A percentile compares a stretch with the other conserved stretches of the same genome.
These are phyloP conservation scores for Cabera pusaria DNA, from an alignment of 2,888 invertebrate species.

Conservation along the genomic window DNA sequence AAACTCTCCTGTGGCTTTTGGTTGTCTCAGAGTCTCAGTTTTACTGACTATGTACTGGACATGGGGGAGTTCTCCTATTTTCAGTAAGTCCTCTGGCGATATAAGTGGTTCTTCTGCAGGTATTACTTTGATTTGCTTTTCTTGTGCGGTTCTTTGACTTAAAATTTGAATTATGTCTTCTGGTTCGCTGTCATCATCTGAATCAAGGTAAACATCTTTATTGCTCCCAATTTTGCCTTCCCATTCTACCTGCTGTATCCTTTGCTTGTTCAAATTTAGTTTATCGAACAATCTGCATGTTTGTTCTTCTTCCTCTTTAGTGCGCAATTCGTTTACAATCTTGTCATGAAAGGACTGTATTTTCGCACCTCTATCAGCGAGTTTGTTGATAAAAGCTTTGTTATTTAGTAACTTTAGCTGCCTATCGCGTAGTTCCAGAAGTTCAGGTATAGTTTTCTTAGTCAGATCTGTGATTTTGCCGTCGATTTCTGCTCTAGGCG, in stretches of 20 bases:
- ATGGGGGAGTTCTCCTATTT: slow-evolving; percentile 74
- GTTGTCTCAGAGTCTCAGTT: slow-evolving; percentile 58
- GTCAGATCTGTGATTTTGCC: slow-evolving; percentile 79
- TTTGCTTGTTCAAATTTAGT: slow-evolving; percentile 74
- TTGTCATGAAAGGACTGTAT: slow-evolving; percentile 73
- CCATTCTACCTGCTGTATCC: slow-evolving; percentile 84
- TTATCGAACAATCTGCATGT: slow-evolving; percentile 75
- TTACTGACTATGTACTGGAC: slow-evolving; percentile 80
- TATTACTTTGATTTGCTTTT: slow-evolving; percentile 73
- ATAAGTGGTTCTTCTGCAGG: slow-evolving; percentile 72
- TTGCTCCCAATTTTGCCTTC: slow-evolving; percentile 66
- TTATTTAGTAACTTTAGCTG: slow-evolving; percentile 80
- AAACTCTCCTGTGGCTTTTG: slow-evolving; percentile 63
- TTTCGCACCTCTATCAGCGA: slow-evolving; percentile 84
- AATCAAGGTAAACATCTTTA: slow-evolving; percentile 62
- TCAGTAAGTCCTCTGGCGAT: slow-evolving; percentile 74
- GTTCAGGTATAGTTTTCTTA: slow-evolving; percentile 69
- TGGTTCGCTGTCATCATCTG: slow-evolving; percentile 84
- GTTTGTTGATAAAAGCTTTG: slow-evolving; percentile 77
- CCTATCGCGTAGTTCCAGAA: slow-evolving; percentile 79
- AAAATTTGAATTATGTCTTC: slow-evolving; percentile 84
- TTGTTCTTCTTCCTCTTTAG: slow-evolving; percentile 75
- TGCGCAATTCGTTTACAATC: slow-evolving; percentile 70
- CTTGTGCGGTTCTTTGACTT: slow-evolving; percentile 76
- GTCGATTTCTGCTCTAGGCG: slow-evolving; percentile 75